Conservation (phyloP, 2,113 vertebrate genomes). For the Daboia siamensis region DNA sequence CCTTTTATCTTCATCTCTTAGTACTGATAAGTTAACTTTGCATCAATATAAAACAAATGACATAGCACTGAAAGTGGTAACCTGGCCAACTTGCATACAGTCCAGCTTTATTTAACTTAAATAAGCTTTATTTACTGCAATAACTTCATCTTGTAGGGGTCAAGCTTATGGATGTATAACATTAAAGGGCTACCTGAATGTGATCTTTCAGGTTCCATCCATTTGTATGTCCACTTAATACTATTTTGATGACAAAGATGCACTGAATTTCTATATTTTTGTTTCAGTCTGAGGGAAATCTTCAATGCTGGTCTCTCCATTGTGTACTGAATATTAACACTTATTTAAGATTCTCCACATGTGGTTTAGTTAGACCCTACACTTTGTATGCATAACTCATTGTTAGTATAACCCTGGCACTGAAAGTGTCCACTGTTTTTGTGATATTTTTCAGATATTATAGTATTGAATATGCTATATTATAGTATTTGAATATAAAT, state of each 20-base stretch:
- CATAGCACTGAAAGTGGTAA: background rate
- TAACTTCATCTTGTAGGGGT: background rate
- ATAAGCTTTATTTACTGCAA: background rate
- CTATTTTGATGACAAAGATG: background rate
- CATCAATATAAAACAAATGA: slow-evolving; percentile 8
- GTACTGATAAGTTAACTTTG: background rate
- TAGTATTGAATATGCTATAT: background rate
- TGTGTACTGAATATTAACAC: background rate
- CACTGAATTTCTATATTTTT: background rate
- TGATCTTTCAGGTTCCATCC: background rate
- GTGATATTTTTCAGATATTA: background rate
- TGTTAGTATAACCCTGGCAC: background rate
- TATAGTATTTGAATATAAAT: too few relatives aligned
- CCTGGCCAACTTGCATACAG: background rate
- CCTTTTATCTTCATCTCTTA: background rate
- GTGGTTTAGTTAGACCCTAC: background rate
- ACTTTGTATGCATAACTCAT: background rate
- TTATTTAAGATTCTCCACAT: background rate
- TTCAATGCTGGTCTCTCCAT: background rate
- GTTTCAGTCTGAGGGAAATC: background rate
- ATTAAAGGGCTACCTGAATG: background rate
- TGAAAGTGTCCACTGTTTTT: background rate
- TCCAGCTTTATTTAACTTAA: background rate
- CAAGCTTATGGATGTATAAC: background rate
- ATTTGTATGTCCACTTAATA: background rate